A percentile compares a stretch with the other conserved stretches of the same genome.
Evolutionary conservation across 1,140 invertebrate genomes (phyloP).

Genomic region (Cheumatopsyche charites): DNA sequence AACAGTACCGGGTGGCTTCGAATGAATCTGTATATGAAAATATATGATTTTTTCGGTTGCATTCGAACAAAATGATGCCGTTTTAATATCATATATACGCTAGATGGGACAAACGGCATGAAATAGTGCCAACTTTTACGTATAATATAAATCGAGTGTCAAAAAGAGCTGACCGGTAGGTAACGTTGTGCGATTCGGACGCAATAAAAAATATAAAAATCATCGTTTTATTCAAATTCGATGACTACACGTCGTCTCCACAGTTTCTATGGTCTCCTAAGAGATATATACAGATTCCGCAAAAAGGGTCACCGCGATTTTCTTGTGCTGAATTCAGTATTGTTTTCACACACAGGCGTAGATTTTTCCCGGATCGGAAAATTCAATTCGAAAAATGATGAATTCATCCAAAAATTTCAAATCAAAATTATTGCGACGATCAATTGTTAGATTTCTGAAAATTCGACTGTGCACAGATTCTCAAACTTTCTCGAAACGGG

Average conservation of each 20-base stretch:
- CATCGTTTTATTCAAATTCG: conserved; percentile 38
- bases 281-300: conserved; percentile 1
- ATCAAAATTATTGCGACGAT: no score
- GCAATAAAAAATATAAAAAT: conserved; percentile 35
- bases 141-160: conserved; percentile 28
- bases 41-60: conserved; percentile 2
- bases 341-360: background rate
- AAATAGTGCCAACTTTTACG: no score
- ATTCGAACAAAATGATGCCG: background rate
- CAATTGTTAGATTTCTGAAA: no score
- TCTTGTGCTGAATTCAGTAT: conserved; percentile 19
- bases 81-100: background rate
- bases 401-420: no score
- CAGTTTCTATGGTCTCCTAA: conserved; percentile 28
- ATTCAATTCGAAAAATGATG: no score
- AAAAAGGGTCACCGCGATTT: background rate
- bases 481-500: no score
- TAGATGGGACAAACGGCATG: no score
- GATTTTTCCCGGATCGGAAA: background rate
- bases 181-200: conserved; percentile 11
- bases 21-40: background rate
- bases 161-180: conserved; percentile 29
- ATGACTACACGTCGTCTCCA: background rate
- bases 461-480: no score
- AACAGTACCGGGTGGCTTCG: background rate